Conservation (phyloP, 2,888 invertebrate genomes). For the Agrochola circellaris region DNA sequence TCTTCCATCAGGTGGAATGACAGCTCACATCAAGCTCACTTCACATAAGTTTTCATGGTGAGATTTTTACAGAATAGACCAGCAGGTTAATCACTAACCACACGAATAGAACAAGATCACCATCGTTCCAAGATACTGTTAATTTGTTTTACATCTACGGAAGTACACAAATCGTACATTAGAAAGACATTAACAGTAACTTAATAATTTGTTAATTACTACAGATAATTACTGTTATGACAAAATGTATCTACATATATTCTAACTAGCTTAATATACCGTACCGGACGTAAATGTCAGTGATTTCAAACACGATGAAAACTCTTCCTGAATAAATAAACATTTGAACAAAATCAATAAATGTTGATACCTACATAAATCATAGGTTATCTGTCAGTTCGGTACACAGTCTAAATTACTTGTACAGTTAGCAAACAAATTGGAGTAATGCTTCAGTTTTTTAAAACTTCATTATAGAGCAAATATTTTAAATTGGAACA, state of each 20-base stretch:
- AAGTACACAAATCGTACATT: neutral
- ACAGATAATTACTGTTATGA: too few species aligned
- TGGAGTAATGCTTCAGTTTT: neutral
- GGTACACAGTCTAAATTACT: neutral
- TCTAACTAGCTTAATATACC: neutral
- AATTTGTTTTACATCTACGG: neutral
- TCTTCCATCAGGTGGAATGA: too few species aligned
- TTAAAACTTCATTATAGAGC: neutral
- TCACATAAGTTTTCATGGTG: too few species aligned
- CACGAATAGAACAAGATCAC: too few species aligned
- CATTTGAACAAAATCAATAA: slow-evolving; percentile 20
- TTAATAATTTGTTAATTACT: neutral
- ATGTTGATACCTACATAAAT: neutral
- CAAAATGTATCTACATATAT: neutral
- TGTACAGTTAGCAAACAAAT: neutral
- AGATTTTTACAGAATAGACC: too few species aligned
- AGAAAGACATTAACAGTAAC: neutral
- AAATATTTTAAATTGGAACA: neutral
- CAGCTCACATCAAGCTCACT: too few species aligned
- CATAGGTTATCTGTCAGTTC: neutral
- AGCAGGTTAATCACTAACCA: too few species aligned
- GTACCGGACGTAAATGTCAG: neutral
- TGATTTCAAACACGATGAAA: slow-evolving; percentile 9
- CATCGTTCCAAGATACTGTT: neutral
- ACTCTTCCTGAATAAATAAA: slow-evolving; percentile 26